Evolutionary conservation across 2,113 vertebrate genomes (phyloP).

Genomic region (Castor canadensis): DNA sequence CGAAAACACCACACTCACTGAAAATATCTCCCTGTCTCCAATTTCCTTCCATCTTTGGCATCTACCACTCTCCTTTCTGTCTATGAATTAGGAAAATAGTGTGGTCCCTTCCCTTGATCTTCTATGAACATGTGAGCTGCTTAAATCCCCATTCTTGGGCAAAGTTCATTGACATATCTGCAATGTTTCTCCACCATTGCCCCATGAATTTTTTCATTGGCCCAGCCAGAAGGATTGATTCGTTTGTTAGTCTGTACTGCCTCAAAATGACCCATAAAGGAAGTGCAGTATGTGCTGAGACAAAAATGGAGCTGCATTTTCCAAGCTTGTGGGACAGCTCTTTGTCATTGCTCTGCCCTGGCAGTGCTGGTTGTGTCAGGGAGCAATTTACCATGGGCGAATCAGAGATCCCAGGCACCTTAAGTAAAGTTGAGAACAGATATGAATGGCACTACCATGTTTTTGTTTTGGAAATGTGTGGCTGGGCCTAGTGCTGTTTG

Average conservation of each 20-base stretch:
- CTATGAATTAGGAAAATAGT: background rate
- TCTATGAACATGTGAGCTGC: background rate
- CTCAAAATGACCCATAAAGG: slow-evolving; percentile 7
- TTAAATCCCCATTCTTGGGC: background rate
- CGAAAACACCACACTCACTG: background rate
- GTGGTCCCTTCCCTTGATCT: background rate
- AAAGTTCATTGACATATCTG: background rate
- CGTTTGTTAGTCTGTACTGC: background rate
- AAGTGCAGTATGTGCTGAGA: background rate
- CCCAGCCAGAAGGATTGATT: background rate
- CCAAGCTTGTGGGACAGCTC: background rate
- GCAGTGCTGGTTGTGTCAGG: background rate
- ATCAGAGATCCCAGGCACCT: background rate
- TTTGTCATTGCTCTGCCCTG: background rate
- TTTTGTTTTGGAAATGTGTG: background rate
- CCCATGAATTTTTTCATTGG: background rate
- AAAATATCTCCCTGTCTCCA: background rate
- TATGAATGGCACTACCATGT: background rate
- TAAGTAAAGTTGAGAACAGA: background rate
- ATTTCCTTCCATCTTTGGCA: background rate
- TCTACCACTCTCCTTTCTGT: background rate
- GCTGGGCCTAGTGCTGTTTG: background rate
- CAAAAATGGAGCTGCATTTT: background rate
- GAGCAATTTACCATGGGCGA: background rate
- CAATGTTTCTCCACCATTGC: background rate